Conservation (phyloP, 1,140 invertebrate species). For the Trichogramma pretiosum region DNA sequence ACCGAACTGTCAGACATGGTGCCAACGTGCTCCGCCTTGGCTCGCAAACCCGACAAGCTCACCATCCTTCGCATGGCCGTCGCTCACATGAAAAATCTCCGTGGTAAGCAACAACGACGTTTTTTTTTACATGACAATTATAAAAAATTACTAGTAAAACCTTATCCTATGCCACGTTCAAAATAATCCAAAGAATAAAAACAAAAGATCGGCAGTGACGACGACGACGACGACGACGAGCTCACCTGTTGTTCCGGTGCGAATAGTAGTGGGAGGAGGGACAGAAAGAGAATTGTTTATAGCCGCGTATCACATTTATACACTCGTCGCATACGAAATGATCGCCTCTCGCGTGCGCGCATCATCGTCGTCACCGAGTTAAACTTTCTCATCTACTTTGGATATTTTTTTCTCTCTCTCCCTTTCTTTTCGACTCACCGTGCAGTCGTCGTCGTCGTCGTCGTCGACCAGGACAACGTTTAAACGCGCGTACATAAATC, state of each 20-base stretch:
- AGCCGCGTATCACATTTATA: conserved; percentile 40
- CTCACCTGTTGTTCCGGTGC: too few species aligned
- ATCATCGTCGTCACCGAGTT: too few species aligned
- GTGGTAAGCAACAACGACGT: conserved; percentile 77
- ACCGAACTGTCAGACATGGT: conserved; percentile 99
- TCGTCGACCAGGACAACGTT: too few species aligned
- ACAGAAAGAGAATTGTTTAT: conserved; percentile 32
- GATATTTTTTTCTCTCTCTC: conserved; percentile 18
- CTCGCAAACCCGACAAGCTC: conserved; percentile 97
- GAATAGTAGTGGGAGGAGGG: too few species aligned
- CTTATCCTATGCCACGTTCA: too few species aligned
- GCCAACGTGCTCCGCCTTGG: conserved; percentile 93
- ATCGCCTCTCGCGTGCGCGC: conserved; percentile 36
- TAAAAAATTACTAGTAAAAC: too few species aligned
- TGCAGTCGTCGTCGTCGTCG: too few species aligned
- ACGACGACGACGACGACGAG: background rate
- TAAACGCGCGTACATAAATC: too few species aligned
- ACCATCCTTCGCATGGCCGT: conserved; percentile 99
- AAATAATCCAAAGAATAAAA: too few species aligned
- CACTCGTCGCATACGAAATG: too few species aligned
- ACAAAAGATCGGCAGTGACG: too few species aligned
- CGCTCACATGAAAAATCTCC: conserved; percentile 95
- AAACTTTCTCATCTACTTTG: conserved; percentile 20
- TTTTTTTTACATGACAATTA: too few species aligned
- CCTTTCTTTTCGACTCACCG: background rate